phyloP scores from a whole-genome alignment of 2,888 invertebrate species.

The Serrognathus titanus region DNA sequence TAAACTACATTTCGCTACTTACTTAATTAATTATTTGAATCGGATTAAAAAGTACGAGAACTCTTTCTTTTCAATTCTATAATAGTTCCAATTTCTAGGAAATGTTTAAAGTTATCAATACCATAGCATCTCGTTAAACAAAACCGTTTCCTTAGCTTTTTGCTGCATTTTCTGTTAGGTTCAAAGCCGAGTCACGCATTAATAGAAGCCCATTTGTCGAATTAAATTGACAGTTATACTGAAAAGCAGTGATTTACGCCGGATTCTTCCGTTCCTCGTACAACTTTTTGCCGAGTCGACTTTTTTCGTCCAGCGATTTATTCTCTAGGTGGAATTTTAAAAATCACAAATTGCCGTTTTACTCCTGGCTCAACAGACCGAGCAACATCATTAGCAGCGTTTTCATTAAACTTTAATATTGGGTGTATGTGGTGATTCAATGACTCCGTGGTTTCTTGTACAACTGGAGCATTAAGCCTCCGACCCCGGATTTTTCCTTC shows the following conservation, averaged over 20 bases:
- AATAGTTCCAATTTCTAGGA: too few species aligned
- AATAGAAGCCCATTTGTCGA: slow-evolving; percentile 21
- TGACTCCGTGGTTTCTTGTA: neutral
- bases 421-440: neutral
- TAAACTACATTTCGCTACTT: too few species aligned
- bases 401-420: slow-evolving; percentile 11
- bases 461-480: neutral
- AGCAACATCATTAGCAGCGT: slow-evolving; percentile 2
- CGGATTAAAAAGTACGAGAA: too few species aligned
- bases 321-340: slow-evolving; percentile 3
- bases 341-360: neutral
- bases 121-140: too few species aligned
- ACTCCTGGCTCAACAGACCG: too few species aligned
- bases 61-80: too few species aligned
- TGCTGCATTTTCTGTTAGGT: slow-evolving; percentile 3
- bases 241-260: slow-evolving; percentile 21
- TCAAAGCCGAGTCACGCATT: slow-evolving; percentile 15
- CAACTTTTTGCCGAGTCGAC: slow-evolving; percentile 2
- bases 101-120: too few species aligned
- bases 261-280: slow-evolving; percentile 10
- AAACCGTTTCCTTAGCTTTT: neutral
- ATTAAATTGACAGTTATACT: slow-evolving; percentile 21
- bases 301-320: neutral
- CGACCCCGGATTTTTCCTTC: too few species aligned
- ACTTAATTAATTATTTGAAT: too few species aligned